phyloP scores from a whole-genome alignment of 2,797 vertebrate species.

The Cygnus olor region DNA sequence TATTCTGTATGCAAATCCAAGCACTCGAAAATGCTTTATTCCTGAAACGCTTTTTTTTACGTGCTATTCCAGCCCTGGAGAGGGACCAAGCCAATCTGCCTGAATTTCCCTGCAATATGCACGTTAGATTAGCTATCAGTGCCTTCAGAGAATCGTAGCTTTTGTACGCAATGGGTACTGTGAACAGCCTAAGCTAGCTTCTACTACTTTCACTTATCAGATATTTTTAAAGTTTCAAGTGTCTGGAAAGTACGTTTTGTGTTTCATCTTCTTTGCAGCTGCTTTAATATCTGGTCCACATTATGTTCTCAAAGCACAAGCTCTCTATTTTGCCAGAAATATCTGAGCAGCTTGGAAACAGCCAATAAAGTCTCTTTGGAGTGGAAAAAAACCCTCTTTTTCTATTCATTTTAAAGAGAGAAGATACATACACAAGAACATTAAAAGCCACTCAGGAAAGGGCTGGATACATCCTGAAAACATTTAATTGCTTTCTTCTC shows the following conservation, averaged over 20 bases:
- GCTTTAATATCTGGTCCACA: neutral
- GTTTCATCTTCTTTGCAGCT: neutral
- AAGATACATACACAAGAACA: neutral
- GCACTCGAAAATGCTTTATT: neutral
- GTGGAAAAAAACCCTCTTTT: neutral
- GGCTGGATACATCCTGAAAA: neutral
- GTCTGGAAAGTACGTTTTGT: neutral
- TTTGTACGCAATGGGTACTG: neutral
- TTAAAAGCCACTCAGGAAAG: neutral
- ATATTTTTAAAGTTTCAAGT: neutral
- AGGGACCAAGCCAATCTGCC: neutral
- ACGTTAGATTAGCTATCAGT: neutral
- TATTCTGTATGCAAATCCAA: neutral
- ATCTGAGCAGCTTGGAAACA: neutral
- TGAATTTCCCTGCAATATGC: neutral
- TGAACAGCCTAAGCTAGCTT: neutral
- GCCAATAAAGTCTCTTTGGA: neutral
- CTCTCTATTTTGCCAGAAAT: neutral
- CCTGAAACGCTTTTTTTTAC: neutral
- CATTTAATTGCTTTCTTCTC: neutral
- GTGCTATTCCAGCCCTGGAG: neutral
- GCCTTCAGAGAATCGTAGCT: neutral
- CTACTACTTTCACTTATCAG: neutral
- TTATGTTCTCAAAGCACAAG: neutral
- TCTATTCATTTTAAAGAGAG: neutral